Percentiles rank a stretch among this genome's conserved stretches.
phyloP scores from a whole-genome alignment of 2,888 invertebrate genomes.

The Rhorus exstirpatorius region DNA sequence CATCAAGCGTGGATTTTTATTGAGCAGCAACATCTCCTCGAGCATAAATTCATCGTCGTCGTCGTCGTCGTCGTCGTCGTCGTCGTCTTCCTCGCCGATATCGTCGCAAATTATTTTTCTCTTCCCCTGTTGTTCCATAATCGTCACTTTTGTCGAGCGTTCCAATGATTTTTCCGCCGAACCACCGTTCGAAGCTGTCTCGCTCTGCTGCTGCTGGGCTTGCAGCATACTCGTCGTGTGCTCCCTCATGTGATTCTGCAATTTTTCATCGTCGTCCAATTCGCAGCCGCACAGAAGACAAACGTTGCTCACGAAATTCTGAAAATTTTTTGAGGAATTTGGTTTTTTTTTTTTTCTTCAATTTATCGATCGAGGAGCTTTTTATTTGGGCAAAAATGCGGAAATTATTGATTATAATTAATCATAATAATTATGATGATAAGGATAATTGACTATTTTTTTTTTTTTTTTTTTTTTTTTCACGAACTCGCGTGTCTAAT shows the following conservation, averaged over 20 bases:
- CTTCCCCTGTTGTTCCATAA: not conserved
- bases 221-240: constrained; percentile 77
- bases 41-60: constrained; percentile 81
- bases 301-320: constrained; percentile 60
- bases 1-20: constrained; percentile 74
- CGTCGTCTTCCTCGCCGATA: constrained; percentile 73
- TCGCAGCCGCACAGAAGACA: constrained; percentile 76
- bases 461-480: too few species aligned
- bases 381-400: too few species aligned
- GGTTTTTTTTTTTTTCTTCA: too few species aligned
- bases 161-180: constrained; percentile 6
- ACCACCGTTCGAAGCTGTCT: not conserved
- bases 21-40: constrained; percentile 82
- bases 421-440: too few species aligned
- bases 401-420: too few species aligned
- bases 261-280: constrained; percentile 73
- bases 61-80: constrained; percentile 73
- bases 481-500: too few species aligned
- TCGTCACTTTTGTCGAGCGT: constrained; percentile 18
- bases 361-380: too few species aligned
- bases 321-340: too few species aligned
- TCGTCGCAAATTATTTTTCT: too few species aligned
- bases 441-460: too few species aligned
- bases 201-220: constrained; percentile 58
- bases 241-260: constrained; percentile 79